These are phyloP conservation scores for Huso huso DNA, from an alignment of 2,797 vertebrate genomes.

Conservation along the genomic window DNA sequence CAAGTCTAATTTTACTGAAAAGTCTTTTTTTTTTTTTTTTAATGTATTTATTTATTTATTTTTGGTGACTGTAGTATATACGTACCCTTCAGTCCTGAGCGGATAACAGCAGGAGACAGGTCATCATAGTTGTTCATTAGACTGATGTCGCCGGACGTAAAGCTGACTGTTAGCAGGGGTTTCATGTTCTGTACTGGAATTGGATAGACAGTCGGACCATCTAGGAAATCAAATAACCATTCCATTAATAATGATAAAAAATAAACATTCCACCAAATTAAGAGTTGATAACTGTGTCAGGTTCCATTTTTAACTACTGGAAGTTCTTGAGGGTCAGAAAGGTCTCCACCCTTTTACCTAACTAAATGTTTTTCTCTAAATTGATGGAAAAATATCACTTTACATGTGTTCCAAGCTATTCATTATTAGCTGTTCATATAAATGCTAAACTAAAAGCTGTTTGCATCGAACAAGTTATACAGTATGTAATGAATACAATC, in stretches of 20 bases:
- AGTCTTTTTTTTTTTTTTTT: no score
- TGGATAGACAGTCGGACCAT: constrained; percentile 59
- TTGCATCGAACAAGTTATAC: background rate
- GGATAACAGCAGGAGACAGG: constrained; percentile 87
- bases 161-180: constrained; percentile 93
- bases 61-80: background rate
- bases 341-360: background rate
- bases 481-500: constrained; percentile 21
- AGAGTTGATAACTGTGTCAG: background rate
- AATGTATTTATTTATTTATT: no score
- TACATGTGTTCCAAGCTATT: background rate
- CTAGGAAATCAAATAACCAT: constrained; percentile 26
- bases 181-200: constrained; percentile 80
- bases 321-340: background rate
- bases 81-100: constrained; percentile 90
- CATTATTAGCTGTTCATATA: background rate
- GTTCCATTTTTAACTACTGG: background rate
- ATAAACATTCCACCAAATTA: background rate
- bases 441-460: background rate
- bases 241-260: background rate
- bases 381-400: background rate
- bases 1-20: no score
- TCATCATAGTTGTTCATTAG: constrained; percentile 98
- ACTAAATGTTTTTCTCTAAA: background rate
- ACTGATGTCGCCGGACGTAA: constrained; percentile 96